Evolutionary conservation across 1,140 invertebrate genomes (phyloP).

Genomic region (Drosophila nigrodunni): DNA sequence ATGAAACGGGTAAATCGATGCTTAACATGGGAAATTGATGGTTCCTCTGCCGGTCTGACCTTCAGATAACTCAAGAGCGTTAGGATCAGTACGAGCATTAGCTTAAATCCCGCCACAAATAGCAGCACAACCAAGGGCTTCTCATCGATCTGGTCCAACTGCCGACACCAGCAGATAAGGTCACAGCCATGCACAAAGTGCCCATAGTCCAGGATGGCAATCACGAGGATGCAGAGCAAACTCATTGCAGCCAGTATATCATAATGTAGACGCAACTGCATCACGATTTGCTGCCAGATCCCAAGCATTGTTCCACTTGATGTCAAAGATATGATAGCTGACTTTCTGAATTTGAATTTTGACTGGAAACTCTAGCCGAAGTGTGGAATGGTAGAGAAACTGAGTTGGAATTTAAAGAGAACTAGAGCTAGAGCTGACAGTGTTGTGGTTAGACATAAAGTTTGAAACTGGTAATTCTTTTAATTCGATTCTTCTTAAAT

Average conservation of each 20-base stretch:
- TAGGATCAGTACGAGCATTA: constrained; percentile 38
- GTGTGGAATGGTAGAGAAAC: not conserved
- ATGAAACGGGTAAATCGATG: constrained; percentile 56
- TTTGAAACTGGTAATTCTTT: no score
- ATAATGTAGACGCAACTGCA: constrained; percentile 23
- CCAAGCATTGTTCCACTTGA: constrained; percentile 21
- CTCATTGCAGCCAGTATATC: constrained; percentile 10
- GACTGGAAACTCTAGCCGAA: constrained; percentile 17
- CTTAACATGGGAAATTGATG: constrained; percentile 28
- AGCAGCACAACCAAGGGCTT: constrained; percentile 37
- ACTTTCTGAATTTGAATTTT: constrained; percentile 16
- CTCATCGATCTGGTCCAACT: not conserved
- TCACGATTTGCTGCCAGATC: not conserved
- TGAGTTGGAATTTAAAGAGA: not conserved
- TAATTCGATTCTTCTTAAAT: no score
- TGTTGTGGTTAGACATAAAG: no score
- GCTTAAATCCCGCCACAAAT: constrained; percentile 24
- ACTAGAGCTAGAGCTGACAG: not conserved
- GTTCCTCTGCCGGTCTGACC: not conserved
- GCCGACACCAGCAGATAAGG: constrained; percentile 44
- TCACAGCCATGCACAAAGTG: constrained; percentile 28
- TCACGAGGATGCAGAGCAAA: not conserved
- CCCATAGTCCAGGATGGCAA: constrained; percentile 36
- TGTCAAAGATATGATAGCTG: not conserved
- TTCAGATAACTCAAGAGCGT: constrained; percentile 31